These are phyloP conservation scores for Camelus dromedarius DNA, from an alignment of 2,113 vertebrate species.

Conservation along the genomic window DNA sequence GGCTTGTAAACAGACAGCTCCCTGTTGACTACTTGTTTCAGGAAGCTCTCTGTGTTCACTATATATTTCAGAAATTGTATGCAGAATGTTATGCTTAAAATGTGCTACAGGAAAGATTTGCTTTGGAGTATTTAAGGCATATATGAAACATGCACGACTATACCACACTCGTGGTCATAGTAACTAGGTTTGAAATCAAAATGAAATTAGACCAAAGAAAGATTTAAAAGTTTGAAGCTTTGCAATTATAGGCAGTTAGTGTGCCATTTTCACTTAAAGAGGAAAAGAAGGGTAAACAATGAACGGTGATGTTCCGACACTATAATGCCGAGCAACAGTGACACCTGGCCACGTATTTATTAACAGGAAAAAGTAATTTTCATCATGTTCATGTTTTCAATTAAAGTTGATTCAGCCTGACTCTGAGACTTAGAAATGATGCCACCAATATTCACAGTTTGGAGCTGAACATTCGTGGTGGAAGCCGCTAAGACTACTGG, in stretches of 20 bases:
- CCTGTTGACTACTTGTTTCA: neutral
- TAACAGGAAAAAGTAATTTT: neutral
- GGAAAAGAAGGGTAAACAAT: neutral
- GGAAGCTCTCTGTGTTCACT: neutral
- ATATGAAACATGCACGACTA: neutral
- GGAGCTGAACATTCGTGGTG: neutral
- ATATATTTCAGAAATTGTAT: conserved; percentile 35
- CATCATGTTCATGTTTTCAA: conserved; percentile 23
- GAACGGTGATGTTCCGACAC: neutral
- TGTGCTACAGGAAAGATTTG: neutral
- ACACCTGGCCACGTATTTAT: neutral
- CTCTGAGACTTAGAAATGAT: conserved; percentile 29
- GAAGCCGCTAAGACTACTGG: neutral
- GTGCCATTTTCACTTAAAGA: neutral
- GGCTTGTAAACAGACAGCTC: conserved; percentile 27
- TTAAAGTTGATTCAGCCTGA: neutral
- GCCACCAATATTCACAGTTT: neutral
- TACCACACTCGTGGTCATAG: neutral
- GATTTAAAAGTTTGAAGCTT: neutral
- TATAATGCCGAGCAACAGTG: neutral
- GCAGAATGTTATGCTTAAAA: neutral
- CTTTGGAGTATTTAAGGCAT: neutral
- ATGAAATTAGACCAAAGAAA: neutral
- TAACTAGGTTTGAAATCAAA: neutral
- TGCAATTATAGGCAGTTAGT: neutral